Conservation (phyloP, 1,140 invertebrate species). For the Saxidomus purpurata region DNA sequence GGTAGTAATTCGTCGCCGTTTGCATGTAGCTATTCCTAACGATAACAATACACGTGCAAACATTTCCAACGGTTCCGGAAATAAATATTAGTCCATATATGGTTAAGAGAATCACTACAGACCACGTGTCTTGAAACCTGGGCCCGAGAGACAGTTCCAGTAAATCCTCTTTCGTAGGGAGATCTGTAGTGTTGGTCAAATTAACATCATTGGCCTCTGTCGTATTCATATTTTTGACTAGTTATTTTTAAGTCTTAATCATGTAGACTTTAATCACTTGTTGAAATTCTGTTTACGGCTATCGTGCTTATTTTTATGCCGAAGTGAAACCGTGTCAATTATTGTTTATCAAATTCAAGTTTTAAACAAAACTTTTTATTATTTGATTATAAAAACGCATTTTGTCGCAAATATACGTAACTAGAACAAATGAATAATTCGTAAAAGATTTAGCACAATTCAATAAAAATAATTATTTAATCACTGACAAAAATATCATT, state of each 20-base stretch:
- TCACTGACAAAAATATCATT: too few relatives aligned
- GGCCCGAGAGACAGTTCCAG: slow-evolving; percentile 35
- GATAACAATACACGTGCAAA: slow-evolving; percentile 97
- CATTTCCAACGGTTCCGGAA: slow-evolving; percentile 95
- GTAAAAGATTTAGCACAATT: too few relatives aligned
- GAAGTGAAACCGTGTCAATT: neutral
- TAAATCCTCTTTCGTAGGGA: neutral
- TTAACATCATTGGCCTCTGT: neutral
- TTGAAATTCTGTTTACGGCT: neutral
- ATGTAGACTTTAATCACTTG: too few relatives aligned
- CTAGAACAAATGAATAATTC: too few relatives aligned
- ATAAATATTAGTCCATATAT: slow-evolving; percentile 95
- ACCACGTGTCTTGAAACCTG: slow-evolving; percentile 64
- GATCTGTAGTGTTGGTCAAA: neutral
- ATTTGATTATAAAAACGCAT: too few relatives aligned
- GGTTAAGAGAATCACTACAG: slow-evolving; percentile 87
- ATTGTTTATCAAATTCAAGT: too few relatives aligned
- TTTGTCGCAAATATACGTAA: too few relatives aligned
- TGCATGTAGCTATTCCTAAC: slow-evolving; percentile 95
- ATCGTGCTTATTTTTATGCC: neutral
- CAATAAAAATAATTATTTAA: too few relatives aligned
- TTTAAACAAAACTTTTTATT: too few relatives aligned
- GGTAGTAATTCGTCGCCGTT: slow-evolving; percentile 93
- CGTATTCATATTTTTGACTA: slow-evolving; percentile 3
- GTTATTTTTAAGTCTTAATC: neutral